Evolutionary conservation across 2,113 vertebrate genomes (phyloP).

Genomic region (Barnardius zonarius): DNA sequence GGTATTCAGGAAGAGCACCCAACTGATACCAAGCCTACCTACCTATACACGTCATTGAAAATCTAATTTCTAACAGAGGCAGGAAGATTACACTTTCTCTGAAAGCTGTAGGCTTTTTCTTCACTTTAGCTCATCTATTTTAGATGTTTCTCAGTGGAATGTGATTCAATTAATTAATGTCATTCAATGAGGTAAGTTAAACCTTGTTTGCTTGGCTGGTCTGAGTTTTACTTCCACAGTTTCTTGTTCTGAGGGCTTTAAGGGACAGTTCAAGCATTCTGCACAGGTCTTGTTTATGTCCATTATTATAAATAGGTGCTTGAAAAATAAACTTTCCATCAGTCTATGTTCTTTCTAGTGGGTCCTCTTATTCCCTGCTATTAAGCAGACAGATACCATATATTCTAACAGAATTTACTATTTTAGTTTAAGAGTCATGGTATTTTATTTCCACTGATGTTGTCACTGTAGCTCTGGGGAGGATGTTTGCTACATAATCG

Average conservation of each 20-base stretch:
- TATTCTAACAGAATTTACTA: background rate
- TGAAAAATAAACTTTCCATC: background rate
- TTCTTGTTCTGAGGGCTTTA: background rate
- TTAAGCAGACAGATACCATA: background rate
- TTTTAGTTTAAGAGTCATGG: background rate
- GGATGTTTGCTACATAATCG: background rate
- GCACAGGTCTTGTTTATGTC: background rate
- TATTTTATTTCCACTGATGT: background rate
- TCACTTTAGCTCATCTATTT: background rate
- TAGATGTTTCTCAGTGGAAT: background rate
- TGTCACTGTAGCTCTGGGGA: background rate
- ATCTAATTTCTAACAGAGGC: background rate
- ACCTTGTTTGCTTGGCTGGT: background rate
- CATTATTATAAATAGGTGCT: background rate
- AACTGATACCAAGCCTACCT: background rate
- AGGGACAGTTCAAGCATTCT: background rate
- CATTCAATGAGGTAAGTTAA: background rate
- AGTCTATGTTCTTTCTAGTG: background rate
- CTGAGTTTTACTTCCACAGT: background rate
- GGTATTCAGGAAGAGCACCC: background rate
- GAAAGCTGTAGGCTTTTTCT: background rate
- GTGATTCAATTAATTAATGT: background rate
- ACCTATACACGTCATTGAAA: background rate
- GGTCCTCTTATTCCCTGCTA: background rate
- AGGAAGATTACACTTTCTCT: background rate